Conservation (phyloP, 2,113 vertebrate genomes). For the Alouatta palliata region DNA sequence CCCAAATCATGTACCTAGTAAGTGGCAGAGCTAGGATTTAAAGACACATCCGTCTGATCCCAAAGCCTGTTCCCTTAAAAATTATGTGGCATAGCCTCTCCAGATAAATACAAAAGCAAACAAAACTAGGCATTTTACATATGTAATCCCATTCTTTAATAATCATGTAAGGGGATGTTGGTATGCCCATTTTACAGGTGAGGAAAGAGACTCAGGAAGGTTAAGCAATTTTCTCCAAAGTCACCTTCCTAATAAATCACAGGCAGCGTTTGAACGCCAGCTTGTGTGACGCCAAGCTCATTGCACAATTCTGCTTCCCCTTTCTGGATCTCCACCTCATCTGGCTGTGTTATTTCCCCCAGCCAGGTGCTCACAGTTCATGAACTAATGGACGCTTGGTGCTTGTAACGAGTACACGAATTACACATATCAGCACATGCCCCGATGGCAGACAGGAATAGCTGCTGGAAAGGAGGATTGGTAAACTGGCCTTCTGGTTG, state of each 20-base stretch:
- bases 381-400: neutral
- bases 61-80: neutral
- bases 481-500: neutral
- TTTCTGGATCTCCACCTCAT: neutral
- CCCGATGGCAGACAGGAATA: neutral
- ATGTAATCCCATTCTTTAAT: neutral
- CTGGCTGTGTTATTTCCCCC: neutral
- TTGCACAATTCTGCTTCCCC: neutral
- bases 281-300: constrained; percentile 53
- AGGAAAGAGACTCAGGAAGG: constrained; percentile 56
- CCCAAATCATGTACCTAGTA: neutral
- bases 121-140: neutral
- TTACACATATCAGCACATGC: neutral
- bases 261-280: constrained; percentile 42
- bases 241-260: neutral
- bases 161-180: neutral
- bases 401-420: neutral
- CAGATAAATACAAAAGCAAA: neutral
- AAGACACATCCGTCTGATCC: neutral
- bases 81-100: neutral
- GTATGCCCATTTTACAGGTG: neutral
- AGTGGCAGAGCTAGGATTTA: neutral
- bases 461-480: neutral
- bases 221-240: neutral
- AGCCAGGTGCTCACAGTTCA: neutral